A percentile compares a stretch with the other conserved stretches of the same genome.
Evolutionary conservation across 2,113 vertebrate species (phyloP).

Genomic region (Campylorhamphus procurvoides): DNA sequence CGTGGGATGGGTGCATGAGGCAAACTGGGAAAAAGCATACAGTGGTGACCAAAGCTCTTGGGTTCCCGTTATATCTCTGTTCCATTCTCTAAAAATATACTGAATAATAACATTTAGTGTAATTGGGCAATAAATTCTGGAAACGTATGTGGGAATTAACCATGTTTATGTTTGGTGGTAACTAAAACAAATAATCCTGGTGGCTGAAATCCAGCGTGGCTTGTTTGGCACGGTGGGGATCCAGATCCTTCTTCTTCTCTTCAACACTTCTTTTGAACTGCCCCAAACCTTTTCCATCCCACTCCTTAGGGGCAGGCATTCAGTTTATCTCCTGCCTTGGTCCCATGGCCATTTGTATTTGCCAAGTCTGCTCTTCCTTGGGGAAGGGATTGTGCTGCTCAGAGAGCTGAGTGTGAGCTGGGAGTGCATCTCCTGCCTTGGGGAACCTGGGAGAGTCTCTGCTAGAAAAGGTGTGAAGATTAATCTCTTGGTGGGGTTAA

Average conservation of each 20-base stretch:
- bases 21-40: neutral
- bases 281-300: neutral
- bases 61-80: neutral
- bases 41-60: neutral
- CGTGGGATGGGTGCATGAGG: neutral
- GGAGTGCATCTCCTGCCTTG: neutral
- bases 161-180: conserved; percentile 17
- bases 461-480: neutral
- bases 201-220: neutral
- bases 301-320: neutral
- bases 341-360: neutral
- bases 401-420: neutral
- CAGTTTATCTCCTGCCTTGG: neutral
- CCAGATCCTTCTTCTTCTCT: neutral
- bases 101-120: neutral
- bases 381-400: neutral
- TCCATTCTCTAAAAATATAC: neutral
- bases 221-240: neutral
- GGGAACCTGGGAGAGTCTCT: neutral
- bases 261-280: neutral
- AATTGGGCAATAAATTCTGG: conserved; percentile 33
- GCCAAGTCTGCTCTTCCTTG: neutral
- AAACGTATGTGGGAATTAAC: neutral
- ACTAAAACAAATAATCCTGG: neutral
- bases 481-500: neutral